These are phyloP conservation scores for Galeruca laticollis DNA, from an alignment of 2,888 invertebrate genomes.

Conservation along the genomic window DNA sequence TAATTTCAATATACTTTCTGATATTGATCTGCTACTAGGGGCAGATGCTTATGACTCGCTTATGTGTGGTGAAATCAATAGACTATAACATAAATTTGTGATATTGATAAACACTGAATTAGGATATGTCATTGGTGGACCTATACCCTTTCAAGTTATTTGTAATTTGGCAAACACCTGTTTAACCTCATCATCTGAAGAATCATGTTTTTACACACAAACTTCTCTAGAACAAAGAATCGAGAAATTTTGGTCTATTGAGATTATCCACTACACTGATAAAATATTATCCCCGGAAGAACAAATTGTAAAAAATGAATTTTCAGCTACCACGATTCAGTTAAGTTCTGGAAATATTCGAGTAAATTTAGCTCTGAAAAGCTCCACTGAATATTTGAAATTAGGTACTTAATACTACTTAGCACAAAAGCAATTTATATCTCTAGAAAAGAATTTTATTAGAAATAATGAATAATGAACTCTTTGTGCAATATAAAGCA, in stretches of 20 bases:
- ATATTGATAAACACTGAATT: constrained; percentile 6
- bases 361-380: too few relatives aligned
- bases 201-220: constrained; percentile 1
- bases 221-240: constrained; percentile 5
- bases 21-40: constrained; percentile 4
- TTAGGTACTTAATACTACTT: too few relatives aligned
- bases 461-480: too few relatives aligned
- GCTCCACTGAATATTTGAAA: too few relatives aligned
- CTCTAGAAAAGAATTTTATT: too few relatives aligned
- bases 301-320: not conserved
- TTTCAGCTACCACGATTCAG: too few relatives aligned
- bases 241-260: not conserved
- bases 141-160: constrained; percentile 15
- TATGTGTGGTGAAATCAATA: constrained; percentile 12
- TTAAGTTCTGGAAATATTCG: too few relatives aligned
- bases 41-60: constrained; percentile 1
- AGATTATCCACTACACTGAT: not conserved
- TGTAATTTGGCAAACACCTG: not conserved
- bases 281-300: constrained; percentile 7
- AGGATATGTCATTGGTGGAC: constrained; percentile 13
- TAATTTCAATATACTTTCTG: too few relatives aligned
- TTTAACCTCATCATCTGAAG: constrained; percentile 1
- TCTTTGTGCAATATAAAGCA: too few relatives aligned
- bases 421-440: too few relatives aligned
- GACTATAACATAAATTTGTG: constrained; percentile 1